Base-by-base conservation (phyloP, 2,888 invertebrate species). In the Lasioglossum calceatum region DNA sequence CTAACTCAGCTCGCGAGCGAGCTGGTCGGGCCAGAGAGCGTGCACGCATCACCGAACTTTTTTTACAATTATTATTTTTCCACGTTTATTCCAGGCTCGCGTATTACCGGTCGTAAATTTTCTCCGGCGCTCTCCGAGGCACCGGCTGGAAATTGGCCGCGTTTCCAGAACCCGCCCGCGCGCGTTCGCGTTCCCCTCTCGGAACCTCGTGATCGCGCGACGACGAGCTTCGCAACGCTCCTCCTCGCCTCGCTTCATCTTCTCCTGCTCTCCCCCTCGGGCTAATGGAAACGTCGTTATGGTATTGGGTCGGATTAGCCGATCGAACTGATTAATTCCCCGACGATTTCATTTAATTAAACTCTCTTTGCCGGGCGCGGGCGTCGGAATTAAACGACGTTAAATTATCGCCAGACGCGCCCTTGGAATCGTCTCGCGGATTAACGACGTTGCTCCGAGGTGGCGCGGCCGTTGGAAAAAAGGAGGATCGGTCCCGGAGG, bases 31-130 rank as follows among this genome's bases (percentile, higher is more conserved):
- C 64, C 19, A 19, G 64, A 16, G 64, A 32, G 32, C 44, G 73
- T 39, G 19, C 70, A 74, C 77, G 75, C 84, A 79, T 90, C 89
- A 73, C 77, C 84, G 75, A 88, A 87, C 88, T 91, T 93, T 78
- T 47, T 93, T 92, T 92, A 91, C 89, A 92, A 92, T 93, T 93
- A 93, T 93, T 93, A 93, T 93, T 93, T 92, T 92, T 91, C 89
- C 92, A 90, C 91, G 92, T 92, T 92, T 92, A 92, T 92, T 89
- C 79, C 79, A 76, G 89, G 89, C 44, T 14, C 88, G 84, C 88
- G 88, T 91, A 91, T 91, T 90, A 90, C 89, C 85, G 92, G 89
- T 92, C 93, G 93, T 93, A 93, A 93, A 93, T 92, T 81, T 79
- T 10, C 64, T 19, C 19, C 12, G 27, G n/a, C n/a, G n/a, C 58